These are phyloP conservation scores for Drosophila navojoa DNA, from an alignment of 1,140 invertebrate genomes.

Conservation along the genomic window DNA sequence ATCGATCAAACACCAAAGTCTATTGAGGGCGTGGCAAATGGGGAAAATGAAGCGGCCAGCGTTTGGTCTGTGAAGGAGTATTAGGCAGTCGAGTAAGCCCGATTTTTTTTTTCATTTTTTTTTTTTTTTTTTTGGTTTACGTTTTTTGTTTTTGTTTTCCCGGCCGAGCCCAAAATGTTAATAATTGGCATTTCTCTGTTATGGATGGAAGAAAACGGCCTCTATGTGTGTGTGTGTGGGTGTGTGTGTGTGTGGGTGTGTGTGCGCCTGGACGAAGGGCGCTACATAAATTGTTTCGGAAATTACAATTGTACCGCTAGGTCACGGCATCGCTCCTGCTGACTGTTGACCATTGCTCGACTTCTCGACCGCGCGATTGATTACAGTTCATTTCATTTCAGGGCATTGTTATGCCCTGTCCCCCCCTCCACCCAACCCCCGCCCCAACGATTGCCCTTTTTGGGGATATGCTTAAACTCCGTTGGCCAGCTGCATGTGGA, in stretches of 20 bases:
- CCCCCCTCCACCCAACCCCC: neutral
- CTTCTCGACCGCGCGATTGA: constrained; percentile 39
- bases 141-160: neutral
- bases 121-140: constrained; percentile 12
- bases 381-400: constrained; percentile 52
- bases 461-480: no score
- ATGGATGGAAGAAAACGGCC: neutral
- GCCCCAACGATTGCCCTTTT: neutral
- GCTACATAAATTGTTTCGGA: constrained; percentile 44
- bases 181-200: constrained; percentile 42
- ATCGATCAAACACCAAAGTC: no score
- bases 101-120: neutral
- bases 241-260: neutral
- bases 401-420: neutral
- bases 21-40: no score
- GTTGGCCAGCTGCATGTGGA: neutral
- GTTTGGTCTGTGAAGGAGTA: no score
- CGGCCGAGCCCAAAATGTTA: constrained; percentile 33
- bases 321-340: neutral
- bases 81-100: no score
- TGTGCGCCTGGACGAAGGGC: neutral
- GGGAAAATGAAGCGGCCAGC: no score
- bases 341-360: constrained; percentile 25
- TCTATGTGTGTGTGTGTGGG: neutral
- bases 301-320: constrained; percentile 30